Evolutionary conservation across 1,140 invertebrate species (phyloP).

Genomic region (Harlomillsia oculata): DNA sequence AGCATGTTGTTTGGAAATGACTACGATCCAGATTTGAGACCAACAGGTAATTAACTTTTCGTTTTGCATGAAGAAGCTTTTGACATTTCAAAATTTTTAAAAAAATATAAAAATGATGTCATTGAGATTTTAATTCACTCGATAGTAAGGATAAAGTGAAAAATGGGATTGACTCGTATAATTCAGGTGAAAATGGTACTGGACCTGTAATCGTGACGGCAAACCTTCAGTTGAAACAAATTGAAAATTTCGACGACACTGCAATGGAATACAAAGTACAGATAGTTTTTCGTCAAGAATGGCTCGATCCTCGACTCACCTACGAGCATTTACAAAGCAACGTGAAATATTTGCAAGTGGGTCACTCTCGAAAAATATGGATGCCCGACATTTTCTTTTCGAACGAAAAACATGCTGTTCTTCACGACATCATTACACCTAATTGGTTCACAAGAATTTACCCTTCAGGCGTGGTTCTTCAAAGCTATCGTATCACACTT

Average conservation of each 20-base stretch:
- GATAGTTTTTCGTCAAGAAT: slow-evolving; percentile 24
- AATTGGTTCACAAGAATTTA: slow-evolving; percentile 25
- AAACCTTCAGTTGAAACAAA: slow-evolving; percentile 1
- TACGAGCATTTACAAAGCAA: slow-evolving; percentile 16
- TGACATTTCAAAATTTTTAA: too few species aligned
- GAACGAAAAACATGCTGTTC: slow-evolving; percentile 18
- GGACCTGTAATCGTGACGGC: slow-evolving; percentile 5
- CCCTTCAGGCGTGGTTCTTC: slow-evolving; percentile 16
- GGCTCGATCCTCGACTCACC: slow-evolving; percentile 17
- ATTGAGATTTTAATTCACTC: too few species aligned
- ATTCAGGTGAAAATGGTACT: slow-evolving; percentile 5
- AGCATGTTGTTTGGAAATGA: too few species aligned
- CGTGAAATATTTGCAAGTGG: slow-evolving; percentile 15
- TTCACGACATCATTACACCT: slow-evolving; percentile 21
- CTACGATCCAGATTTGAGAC: too few species aligned
- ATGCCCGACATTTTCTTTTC: slow-evolving; percentile 25
- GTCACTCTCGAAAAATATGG: slow-evolving; percentile 5
- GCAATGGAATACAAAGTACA: slow-evolving; percentile 25
- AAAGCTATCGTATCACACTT: slow-evolving; percentile 41
- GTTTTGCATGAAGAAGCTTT: too few species aligned
- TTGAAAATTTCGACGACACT: slow-evolving; percentile 25
- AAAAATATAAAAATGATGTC: too few species aligned
- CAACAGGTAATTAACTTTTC: too few species aligned
- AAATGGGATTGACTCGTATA: background rate
- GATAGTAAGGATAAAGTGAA: too few species aligned